Evolutionary conservation across 2,113 vertebrate genomes (phyloP).

Genomic region (Pterocles burchelli): DNA sequence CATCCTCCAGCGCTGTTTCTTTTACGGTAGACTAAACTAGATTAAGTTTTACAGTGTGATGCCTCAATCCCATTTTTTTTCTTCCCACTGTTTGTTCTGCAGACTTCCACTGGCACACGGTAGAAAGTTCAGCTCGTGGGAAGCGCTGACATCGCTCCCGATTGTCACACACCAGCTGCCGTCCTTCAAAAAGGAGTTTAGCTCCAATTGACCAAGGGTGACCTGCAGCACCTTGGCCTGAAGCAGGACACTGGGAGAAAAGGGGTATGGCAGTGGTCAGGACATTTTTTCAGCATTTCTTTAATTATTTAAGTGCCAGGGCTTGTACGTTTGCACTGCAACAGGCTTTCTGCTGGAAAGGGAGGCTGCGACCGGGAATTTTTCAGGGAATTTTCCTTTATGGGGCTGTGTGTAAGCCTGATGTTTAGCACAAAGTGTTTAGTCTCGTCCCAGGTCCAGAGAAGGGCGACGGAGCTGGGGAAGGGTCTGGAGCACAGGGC

Average conservation of each 20-base stretch:
- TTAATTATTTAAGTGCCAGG: not conserved
- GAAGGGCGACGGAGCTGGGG: too few relatives aligned
- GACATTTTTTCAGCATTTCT: not conserved
- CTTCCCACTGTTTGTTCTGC: not conserved
- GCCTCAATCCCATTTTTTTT: not conserved
- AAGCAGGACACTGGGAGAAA: not conserved
- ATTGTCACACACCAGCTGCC: fast-evolving
- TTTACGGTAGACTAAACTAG: conserved; percentile 12
- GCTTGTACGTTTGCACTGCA: not conserved
- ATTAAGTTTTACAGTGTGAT: not conserved
- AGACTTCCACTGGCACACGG: not conserved
- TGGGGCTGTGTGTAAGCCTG: too few relatives aligned
- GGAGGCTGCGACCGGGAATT: not conserved
- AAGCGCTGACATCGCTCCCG: not conserved
- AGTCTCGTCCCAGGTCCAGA: not conserved
- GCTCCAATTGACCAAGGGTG: not conserved
- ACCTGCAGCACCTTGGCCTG: fast-evolving
- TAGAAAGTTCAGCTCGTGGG: fast-evolving
- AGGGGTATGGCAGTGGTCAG: not conserved
- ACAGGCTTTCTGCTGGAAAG: not conserved
- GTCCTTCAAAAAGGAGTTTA: fast-evolving
- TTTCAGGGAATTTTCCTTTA: not conserved
- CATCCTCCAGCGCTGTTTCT: not conserved
- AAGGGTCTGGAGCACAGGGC: too few relatives aligned
- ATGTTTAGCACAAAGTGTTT: not conserved